These are phyloP conservation scores for Hemichromis elongatus DNA, from an alignment of 2,113 vertebrate species.

Conservation along the genomic window DNA sequence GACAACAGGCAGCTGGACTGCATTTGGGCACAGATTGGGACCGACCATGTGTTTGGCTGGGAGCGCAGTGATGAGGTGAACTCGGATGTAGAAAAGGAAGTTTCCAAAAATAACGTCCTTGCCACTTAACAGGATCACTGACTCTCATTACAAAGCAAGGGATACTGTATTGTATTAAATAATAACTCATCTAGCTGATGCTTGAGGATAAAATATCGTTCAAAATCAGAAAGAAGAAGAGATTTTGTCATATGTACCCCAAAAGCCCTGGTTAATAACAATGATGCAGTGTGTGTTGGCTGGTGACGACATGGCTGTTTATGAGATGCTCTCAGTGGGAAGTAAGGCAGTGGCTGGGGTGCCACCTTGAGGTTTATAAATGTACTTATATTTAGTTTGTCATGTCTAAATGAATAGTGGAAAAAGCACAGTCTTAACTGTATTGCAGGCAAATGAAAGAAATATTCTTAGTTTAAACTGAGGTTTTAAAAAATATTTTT, in stretches of 20 bases:
- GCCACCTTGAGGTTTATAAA: constrained; percentile 66
- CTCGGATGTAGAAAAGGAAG: constrained; percentile 8
- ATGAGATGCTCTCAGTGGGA: constrained; percentile 14
- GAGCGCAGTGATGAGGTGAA: neutral
- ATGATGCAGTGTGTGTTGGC: neutral
- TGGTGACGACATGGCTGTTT: constrained; percentile 1
- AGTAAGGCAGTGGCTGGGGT: constrained; percentile 56
- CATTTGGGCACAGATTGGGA: constrained; percentile 50
- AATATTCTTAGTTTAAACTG: neutral
- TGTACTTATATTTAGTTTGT: constrained; percentile 24
- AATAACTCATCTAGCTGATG: neutral
- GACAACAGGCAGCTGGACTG: constrained; percentile 48
- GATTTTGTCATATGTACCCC: neutral
- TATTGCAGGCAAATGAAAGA: neutral
- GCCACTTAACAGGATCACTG: neutral
- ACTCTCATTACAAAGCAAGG: neutral
- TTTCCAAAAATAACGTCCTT: constrained; percentile 23
- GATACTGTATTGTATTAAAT: neutral
- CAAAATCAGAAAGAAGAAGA: neutral
- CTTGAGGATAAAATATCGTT: neutral
- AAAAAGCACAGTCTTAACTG: neutral
- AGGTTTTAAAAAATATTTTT: neutral
- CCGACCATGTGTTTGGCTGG: constrained; percentile 46
- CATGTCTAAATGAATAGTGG: neutral
- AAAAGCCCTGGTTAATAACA: neutral